Base-by-base conservation (phyloP, 1,140 invertebrate genomes). In the Augochlora pura region DNA sequence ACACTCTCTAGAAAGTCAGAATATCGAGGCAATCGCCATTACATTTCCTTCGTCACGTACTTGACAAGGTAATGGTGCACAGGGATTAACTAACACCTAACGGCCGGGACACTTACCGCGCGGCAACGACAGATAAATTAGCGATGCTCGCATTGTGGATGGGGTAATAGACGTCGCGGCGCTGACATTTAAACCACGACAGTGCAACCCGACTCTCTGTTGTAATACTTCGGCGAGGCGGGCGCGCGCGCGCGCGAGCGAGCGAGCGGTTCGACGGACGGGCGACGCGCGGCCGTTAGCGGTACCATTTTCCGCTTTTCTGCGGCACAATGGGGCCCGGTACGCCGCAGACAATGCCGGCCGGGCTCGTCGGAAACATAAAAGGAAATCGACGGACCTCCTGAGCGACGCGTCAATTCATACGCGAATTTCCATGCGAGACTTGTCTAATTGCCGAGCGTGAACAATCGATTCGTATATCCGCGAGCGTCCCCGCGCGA, bases 101-200 rank as follows among this genome's bases (percentile, higher is more conserved):
- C 60, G 71, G 42, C 76, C 76, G 52, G 65, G 83, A 82, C 70
- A 63, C 65, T 81, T 74, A 70, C 64, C 49, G 39, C 70, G 57
- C 75, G 67, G 80, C 84, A 86, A 86, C 83, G 83, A 86, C 83
- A 85, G 71, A 86, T 85, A 85, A 86, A 86, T 86, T 86, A 86
- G 84, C 81, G 81, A 83, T 86, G 85, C 85, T 86, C 85, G 81
- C 85, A 86, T 86, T 86, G 85, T 72, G 77, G 81, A 86, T 86
- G 84, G 81, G 85, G 85, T 86, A 86, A 86, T 86, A 86, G 80
- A 86, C 84, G 74, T 86, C 84, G 85, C 74, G 68, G 59, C 54
- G 77, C 81, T 86, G 85, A 86, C 84, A 86, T 86, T 86, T 86
- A 86, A 86, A 74, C 84, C 68, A 68, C 72, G 84, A 86, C 84